A percentile compares a stretch with the other conserved stretches of the same genome.
phyloP scores from a whole-genome alignment of 35 echinoderm and acorn worm species.

The Acanthaster planci region DNA sequence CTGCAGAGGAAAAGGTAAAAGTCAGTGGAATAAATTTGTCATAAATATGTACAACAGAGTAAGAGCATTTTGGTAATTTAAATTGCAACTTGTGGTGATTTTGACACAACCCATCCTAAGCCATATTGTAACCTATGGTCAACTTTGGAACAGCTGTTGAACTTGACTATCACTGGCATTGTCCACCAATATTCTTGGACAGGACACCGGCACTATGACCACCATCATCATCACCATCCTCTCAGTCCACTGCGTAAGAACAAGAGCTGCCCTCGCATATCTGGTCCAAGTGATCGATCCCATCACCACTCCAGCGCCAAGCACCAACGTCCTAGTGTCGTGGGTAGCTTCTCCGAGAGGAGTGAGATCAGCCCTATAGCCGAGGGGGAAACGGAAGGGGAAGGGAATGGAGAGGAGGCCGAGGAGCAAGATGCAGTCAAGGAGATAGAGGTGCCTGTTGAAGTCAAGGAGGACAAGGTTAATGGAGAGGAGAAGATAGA shows the following conservation, averaged over 20 bases:
- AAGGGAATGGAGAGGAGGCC: background rate
- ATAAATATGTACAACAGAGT: no score
- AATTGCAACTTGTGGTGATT: no score
- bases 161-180: no score
- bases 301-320: background rate
- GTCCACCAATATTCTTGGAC: constrained; percentile 25
- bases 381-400: background rate
- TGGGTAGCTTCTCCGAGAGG: background rate
- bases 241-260: background rate
- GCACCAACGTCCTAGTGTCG: background rate
- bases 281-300: background rate
- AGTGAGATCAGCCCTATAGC: background rate
- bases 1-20: no score
- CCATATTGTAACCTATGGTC: no score
- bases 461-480: background rate
- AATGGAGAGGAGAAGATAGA: background rate
- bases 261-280: constrained; percentile 7
- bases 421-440: background rate
- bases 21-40: no score
- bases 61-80: no score
- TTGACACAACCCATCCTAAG: no score
- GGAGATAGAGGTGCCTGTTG: background rate
- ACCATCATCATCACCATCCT: constrained; percentile 30
- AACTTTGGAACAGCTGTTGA: background rate
- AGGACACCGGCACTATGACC: background rate